Evolutionary conservation across 2,797 vertebrate genomes (phyloP).

Genomic region (Cyprinodon diabolis): DNA sequence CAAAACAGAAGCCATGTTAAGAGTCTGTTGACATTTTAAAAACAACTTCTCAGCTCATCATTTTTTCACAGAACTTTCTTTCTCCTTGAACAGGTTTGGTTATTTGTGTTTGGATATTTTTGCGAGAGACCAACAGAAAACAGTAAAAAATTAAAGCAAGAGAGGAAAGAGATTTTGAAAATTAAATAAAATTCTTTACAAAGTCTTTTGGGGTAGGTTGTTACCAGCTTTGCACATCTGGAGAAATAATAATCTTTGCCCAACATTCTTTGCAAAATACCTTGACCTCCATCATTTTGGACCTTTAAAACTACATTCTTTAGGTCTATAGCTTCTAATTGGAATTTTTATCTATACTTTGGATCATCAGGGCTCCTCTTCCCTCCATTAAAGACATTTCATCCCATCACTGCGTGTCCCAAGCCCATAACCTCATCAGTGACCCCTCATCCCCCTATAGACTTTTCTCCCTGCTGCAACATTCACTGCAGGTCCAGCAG

Average conservation of each 20-base stretch:
- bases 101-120: background rate
- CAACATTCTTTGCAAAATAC: background rate
- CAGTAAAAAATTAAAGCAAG: background rate
- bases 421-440: no score
- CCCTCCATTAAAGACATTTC: no score
- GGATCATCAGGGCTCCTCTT: no score
- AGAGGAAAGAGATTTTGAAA: background rate
- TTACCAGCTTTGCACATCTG: background rate
- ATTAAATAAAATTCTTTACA: background rate
- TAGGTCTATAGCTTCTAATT: background rate
- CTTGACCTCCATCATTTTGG: background rate
- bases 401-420: no score
- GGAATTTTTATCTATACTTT: background rate
- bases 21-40: background rate
- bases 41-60: background rate
- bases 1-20: constrained; percentile 34
- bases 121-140: background rate
- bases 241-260: background rate
- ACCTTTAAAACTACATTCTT: background rate
- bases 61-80: background rate
- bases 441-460: no score
- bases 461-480: no score
- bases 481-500: no score
- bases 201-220: background rate
- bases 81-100: background rate